Evolutionary conservation across 2,797 vertebrate genomes (phyloP).

Genomic region (Alcedo quadribrachys): DNA sequence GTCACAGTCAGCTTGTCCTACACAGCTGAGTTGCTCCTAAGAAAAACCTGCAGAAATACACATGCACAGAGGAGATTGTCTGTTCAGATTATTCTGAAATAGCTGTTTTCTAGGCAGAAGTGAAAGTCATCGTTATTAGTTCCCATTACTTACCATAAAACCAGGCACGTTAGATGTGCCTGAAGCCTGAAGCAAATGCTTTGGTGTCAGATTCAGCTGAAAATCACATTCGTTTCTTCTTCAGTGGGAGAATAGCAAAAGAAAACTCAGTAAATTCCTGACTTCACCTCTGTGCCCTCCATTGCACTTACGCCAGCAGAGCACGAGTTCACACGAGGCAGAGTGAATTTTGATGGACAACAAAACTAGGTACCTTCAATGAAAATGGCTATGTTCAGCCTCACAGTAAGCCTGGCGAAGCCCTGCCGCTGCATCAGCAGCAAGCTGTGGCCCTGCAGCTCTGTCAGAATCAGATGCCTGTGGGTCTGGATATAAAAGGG

Average conservation of each 20-base stretch:
- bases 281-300: conserved; percentile 51
- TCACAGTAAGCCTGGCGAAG: not conserved
- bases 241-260: conserved; percentile 39
- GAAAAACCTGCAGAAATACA: not conserved
- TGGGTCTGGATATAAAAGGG: conserved; percentile 39
- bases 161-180: conserved; percentile 29
- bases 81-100: conserved; percentile 45
- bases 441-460: not conserved
- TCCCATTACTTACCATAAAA: conserved; percentile 65
- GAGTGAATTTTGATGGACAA: conserved; percentile 58
- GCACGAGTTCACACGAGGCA: conserved; percentile 7
- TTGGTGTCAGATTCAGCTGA: conserved; percentile 60
- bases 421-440: not conserved
- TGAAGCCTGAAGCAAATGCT: conserved; percentile 50
- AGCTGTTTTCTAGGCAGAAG: conserved; percentile 50
- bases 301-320: conserved; percentile 33
- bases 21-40: not conserved
- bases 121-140: conserved; percentile 56
- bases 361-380: conserved; percentile 29
- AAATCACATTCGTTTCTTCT: conserved; percentile 56
- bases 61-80: not conserved
- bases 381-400: conserved; percentile 39
- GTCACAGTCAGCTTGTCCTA: not conserved
- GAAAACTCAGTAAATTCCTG: conserved; percentile 58
- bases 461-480: not conserved